phyloP scores from a whole-genome alignment of 2,797 vertebrate species.

The Cichlasoma orientale region DNA sequence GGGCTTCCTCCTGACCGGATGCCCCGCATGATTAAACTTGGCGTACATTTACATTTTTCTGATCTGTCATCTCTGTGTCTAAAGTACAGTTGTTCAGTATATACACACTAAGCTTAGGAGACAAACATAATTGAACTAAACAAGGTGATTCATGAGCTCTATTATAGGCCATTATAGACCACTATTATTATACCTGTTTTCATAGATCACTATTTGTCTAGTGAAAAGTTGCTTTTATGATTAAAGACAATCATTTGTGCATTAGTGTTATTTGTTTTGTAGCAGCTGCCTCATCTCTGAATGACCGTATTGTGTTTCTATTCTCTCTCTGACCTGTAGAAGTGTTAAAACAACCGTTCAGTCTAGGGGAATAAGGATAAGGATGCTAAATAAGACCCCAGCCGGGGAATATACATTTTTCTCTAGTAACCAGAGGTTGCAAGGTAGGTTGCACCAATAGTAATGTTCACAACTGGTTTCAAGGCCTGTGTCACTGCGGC shows the following conservation, averaged over 20 bases:
- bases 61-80: neutral
- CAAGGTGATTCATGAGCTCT: neutral
- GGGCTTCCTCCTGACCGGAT: neutral
- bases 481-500: neutral
- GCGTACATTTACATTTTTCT: too few species aligned
- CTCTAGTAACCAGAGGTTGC: neutral
- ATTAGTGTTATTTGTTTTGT: neutral
- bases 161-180: neutral
- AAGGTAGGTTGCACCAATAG: neutral
- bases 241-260: neutral
- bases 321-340: neutral
- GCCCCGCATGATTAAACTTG: neutral
- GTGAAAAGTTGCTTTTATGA: neutral
- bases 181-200: neutral
- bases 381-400: neutral
- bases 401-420: neutral
- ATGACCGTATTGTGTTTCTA: neutral
- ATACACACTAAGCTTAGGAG: neutral
- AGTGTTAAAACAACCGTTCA: neutral
- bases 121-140: neutral
- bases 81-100: neutral
- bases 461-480: neutral
- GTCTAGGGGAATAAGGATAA: neutral
- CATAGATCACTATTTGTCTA: neutral
- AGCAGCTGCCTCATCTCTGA: neutral